Conservation (phyloP, 2,797 vertebrate genomes). For the Trachops cirrhosus region DNA sequence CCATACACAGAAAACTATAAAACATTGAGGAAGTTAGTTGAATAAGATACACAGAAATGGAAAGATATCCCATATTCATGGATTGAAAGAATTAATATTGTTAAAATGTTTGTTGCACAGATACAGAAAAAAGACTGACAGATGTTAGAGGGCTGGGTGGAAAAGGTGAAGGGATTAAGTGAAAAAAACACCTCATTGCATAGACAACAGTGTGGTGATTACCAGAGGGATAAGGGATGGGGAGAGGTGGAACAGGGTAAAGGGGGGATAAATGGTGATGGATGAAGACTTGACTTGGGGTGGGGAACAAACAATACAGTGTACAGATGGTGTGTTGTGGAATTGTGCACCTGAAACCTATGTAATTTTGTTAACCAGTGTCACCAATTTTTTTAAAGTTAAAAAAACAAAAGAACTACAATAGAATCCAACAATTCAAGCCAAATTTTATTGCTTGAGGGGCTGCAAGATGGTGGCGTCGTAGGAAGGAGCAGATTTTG, state of each 20-base stretch:
- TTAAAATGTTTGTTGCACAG: not conserved
- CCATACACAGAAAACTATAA: not conserved
- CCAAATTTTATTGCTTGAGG: too few relatives aligned
- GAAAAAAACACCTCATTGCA: not conserved
- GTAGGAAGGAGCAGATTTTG: too few relatives aligned
- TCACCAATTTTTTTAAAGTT: not conserved
- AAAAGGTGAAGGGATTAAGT: not conserved
- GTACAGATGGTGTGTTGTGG: not conserved
- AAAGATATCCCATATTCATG: not conserved
- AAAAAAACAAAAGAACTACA: not conserved
- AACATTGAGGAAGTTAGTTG: not conserved
- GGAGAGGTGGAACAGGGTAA: not conserved
- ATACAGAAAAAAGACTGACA: not conserved
- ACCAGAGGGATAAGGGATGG: not conserved
- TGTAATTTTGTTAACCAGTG: not conserved
- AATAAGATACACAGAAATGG: not conserved
- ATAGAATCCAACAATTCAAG: too few relatives aligned
- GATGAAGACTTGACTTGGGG: not conserved
- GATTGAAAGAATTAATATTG: not conserved
- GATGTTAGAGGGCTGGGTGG: not conserved
- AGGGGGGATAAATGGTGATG: not conserved
- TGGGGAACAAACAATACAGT: not conserved
- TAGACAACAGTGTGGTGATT: not conserved
- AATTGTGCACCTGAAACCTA: not conserved
- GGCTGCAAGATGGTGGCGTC: too few relatives aligned